Conservation (phyloP, 2,113 vertebrate genomes). For the Climacteris rufus region DNA sequence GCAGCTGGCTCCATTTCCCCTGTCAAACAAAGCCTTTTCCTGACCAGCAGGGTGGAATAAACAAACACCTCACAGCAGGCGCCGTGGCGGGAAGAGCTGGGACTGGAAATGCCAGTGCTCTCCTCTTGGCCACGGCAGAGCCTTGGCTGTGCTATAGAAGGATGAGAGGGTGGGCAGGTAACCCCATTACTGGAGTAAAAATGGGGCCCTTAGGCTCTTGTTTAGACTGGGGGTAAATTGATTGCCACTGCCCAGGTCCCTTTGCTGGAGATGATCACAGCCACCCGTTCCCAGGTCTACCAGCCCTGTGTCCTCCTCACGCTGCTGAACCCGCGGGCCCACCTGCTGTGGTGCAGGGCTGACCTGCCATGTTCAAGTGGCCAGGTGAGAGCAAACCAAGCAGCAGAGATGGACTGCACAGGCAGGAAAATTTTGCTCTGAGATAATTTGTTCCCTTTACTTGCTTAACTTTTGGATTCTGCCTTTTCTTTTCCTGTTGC, state of each 20-base stretch:
- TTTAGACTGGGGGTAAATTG: background rate
- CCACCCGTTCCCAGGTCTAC: fast-evolving
- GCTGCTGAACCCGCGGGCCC: background rate
- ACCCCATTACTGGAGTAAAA: fast-evolving
- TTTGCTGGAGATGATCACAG: background rate
- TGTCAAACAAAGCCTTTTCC: background rate
- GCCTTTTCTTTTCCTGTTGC: background rate
- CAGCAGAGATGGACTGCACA: background rate
- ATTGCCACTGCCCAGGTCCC: background rate
- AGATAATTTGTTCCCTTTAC: background rate
- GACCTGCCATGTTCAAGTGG: fast-evolving
- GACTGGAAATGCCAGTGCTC: background rate
- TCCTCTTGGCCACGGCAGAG: fast-evolving
- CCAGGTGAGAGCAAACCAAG: background rate
- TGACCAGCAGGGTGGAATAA: background rate
- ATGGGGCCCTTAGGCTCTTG: background rate
- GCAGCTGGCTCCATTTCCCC: background rate
- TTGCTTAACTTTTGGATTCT: background rate
- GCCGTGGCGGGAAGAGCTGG: fast-evolving
- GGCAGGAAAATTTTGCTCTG: background rate
- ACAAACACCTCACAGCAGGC: background rate
- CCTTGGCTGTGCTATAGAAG: background rate
- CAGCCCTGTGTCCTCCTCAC: fast-evolving
- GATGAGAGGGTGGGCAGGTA: background rate
- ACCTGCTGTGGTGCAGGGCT: background rate